Conservation (phyloP, 2,888 invertebrate species). For the Dinocampus coccinellae region DNA sequence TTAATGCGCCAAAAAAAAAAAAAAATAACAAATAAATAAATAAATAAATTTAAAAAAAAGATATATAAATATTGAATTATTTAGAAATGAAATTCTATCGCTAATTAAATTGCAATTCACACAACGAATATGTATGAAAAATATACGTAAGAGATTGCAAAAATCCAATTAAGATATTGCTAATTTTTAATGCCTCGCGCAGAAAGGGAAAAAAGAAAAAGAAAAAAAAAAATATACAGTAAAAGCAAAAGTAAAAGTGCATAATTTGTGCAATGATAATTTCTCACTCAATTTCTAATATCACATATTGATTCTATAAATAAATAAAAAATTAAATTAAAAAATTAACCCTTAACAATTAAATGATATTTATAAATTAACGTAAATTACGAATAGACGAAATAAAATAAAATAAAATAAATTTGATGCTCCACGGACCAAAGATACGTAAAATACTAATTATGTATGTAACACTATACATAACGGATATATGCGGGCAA, state of each 20-base stretch:
- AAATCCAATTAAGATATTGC: neutral
- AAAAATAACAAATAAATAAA: slow-evolving; percentile 11
- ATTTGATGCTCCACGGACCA: slow-evolving; percentile 64
- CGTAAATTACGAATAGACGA: slow-evolving; percentile 26
- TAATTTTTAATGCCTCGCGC: neutral
- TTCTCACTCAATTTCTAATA: slow-evolving; percentile 30
- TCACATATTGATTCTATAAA: neutral
- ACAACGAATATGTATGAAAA: neutral
- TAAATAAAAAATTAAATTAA: slow-evolving; percentile 43
- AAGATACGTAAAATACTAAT: slow-evolving; percentile 40
- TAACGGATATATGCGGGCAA: slow-evolving; percentile 52
- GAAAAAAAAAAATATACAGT: neutral
- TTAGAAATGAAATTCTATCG: neutral
- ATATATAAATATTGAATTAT: neutral
- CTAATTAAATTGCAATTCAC: neutral
- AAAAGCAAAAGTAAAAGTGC: neutral
- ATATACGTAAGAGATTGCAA: neutral
- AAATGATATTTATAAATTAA: slow-evolving; percentile 46
- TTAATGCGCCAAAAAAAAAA: slow-evolving; percentile 1
- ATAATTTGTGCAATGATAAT: too few relatives aligned
- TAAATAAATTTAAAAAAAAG: neutral
- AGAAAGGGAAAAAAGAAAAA: neutral
- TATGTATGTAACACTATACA: slow-evolving; percentile 41
- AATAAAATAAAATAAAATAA: slow-evolving; percentile 51
- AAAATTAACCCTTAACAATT: slow-evolving; percentile 47